Percentiles rank a stretch among this genome's conserved stretches.
phyloP scores from a whole-genome alignment of 2,113 vertebrate genomes.

The Syngnathus scovelli region DNA sequence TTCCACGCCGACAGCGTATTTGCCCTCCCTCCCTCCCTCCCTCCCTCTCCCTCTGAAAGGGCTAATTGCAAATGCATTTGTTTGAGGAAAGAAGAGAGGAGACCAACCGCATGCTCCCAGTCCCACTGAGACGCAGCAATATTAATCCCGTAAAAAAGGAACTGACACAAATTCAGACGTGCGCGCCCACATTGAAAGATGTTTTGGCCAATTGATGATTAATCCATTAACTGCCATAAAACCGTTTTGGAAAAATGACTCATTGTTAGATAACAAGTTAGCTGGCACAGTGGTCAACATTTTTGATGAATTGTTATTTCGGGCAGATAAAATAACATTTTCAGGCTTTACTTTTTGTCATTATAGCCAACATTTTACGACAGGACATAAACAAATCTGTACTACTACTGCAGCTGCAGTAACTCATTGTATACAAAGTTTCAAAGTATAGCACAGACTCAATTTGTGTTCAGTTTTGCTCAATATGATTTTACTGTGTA shows the following conservation, averaged over 20 bases:
- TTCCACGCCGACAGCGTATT: slow-evolving; percentile 58
- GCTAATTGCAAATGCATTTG: slow-evolving; percentile 78
- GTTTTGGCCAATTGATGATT: slow-evolving; percentile 30
- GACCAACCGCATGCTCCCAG: slow-evolving; percentile 33
- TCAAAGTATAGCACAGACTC: not conserved
- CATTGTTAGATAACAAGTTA: no score
- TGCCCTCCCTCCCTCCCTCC: slow-evolving; percentile 57
- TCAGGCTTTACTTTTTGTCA: no score
- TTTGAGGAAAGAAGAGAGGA: slow-evolving; percentile 70
- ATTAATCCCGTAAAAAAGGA: slow-evolving; percentile 42
- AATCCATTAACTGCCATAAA: slow-evolving; percentile 27
- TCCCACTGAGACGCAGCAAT: slow-evolving; percentile 46
- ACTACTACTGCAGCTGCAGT: no score
- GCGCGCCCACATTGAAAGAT: slow-evolving; percentile 35
- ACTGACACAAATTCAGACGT: slow-evolving; percentile 1
- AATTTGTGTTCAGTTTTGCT: not conserved
- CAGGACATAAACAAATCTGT: no score
- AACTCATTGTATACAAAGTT: not conserved
- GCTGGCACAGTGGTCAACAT: not conserved
- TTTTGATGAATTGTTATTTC: not conserved
- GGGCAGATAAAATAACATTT: no score
- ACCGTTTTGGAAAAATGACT: slow-evolving; percentile 11
- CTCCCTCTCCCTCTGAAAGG: slow-evolving; percentile 58
- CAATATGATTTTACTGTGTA: not conserved
- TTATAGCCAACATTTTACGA: no score